Evolutionary conservation across 2,113 vertebrate genomes (phyloP).

Genomic region (Arenaria interpres): DNA sequence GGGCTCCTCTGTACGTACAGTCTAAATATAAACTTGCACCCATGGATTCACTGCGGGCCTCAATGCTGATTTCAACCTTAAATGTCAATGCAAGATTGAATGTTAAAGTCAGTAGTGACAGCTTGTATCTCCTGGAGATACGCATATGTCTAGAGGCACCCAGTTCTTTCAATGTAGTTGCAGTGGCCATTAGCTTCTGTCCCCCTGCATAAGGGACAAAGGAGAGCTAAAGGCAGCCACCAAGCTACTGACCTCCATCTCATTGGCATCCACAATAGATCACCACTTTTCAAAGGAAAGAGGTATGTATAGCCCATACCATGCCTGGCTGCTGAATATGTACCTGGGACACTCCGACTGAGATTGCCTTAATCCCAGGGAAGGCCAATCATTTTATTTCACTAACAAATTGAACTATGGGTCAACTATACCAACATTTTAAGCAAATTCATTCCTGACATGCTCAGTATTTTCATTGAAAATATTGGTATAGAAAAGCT

Average conservation of each 20-base stretch:
- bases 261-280: not conserved
- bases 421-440: not conserved
- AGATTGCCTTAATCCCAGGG: not conserved
- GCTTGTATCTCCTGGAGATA: not conserved
- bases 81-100: not conserved
- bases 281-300: not conserved
- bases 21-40: constrained; percentile 47
- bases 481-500: not conserved
- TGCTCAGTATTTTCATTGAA: not conserved
- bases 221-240: not conserved
- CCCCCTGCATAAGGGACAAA: not conserved
- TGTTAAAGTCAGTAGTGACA: not conserved
- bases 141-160: not conserved
- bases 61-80: not conserved
- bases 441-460: not conserved
- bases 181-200: not conserved
- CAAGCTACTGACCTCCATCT: not conserved
- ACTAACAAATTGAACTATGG: not conserved
- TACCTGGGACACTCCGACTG: not conserved
- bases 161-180: not conserved
- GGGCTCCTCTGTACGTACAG: not conserved
- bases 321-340: not conserved
- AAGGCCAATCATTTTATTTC: not conserved
- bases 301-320: no score
- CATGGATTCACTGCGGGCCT: not conserved